These are phyloP conservation scores for Drosophila arawakana DNA, from an alignment of 1,140 invertebrate species.

Conservation along the genomic window DNA sequence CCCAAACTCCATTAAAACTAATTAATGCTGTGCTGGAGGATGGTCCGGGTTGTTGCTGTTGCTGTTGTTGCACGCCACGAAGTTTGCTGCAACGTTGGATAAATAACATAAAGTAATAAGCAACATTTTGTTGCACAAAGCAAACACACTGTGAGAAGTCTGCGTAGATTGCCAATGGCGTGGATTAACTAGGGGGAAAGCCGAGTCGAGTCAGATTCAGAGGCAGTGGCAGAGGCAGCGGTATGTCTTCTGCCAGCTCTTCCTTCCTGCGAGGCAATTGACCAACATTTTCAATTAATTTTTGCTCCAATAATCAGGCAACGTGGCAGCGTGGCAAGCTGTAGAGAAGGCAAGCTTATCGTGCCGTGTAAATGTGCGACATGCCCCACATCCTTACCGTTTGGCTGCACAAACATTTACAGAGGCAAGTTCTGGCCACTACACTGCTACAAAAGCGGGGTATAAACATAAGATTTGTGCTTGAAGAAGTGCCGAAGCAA, in stretches of 20 bases:
- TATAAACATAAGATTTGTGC: too few species aligned
- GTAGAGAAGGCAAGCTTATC: conserved; percentile 23
- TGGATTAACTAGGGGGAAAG: neutral
- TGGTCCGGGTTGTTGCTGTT: conserved; percentile 23
- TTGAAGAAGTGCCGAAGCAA: too few species aligned
- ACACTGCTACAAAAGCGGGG: too few species aligned
- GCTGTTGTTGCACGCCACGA: conserved; percentile 21
- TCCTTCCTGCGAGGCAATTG: conserved; percentile 70
- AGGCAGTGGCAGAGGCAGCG: neutral
- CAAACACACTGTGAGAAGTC: conserved; percentile 18
- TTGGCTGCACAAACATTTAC: conserved; percentile 52
- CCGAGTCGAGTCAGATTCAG: too few species aligned
- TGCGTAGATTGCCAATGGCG: conserved; percentile 12
- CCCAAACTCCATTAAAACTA: conserved; percentile 68
- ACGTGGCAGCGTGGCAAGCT: conserved; percentile 43
- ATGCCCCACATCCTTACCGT: conserved; percentile 30
- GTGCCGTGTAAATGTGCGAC: conserved; percentile 46
- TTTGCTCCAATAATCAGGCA: conserved; percentile 82
- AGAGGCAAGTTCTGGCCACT: conserved; percentile 15
- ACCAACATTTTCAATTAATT: conserved; percentile 84
- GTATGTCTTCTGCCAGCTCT: conserved; percentile 22
- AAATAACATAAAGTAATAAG: conserved; percentile 61
- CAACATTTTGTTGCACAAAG: conserved; percentile 48
- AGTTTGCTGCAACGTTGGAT: conserved; percentile 28
- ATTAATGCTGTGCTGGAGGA: conserved; percentile 53